These are phyloP conservation scores for Urocitellus parryii DNA, from an alignment of 2,113 vertebrate species.

Conservation along the genomic window DNA sequence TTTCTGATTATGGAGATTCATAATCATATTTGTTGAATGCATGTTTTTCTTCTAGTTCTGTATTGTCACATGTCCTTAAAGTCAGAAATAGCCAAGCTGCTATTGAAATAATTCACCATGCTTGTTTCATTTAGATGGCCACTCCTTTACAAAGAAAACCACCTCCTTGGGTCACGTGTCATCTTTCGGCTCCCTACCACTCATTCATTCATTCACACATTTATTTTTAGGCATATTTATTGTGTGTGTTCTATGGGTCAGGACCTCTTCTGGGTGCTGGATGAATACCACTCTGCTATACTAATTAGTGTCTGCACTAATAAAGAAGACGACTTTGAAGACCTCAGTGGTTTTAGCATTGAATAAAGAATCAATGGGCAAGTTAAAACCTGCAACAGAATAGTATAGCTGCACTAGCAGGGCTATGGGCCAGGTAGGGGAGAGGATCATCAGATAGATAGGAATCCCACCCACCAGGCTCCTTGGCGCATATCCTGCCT, in stretches of 20 bases:
- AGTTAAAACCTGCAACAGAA: not conserved
- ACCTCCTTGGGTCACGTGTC: not conserved
- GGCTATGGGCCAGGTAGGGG: not conserved
- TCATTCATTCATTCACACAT: not conserved
- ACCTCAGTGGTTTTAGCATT: not conserved
- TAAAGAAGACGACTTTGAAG: not conserved
- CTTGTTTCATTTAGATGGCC: not conserved
- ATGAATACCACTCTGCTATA: not conserved
- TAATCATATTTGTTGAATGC: not conserved
- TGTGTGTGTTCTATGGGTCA: not conserved
- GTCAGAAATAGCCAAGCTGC: not conserved
- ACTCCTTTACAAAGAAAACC: not conserved
- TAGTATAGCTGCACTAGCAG: not conserved
- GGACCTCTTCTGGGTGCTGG: not conserved
- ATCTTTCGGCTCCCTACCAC: not conserved
- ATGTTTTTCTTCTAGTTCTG: not conserved
- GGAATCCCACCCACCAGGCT: not conserved
- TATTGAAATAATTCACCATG: not conserved
- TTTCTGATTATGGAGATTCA: not conserved
- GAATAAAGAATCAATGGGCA: not conserved
- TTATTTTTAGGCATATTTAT: not conserved
- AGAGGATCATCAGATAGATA: slow-evolving; percentile 19
- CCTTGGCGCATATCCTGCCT: slow-evolving; percentile 22
- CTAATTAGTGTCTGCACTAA: not conserved
- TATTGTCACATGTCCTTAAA: not conserved